phyloP scores from a whole-genome alignment of 2,797 vertebrate species.

The Clarias platycephalus region DNA sequence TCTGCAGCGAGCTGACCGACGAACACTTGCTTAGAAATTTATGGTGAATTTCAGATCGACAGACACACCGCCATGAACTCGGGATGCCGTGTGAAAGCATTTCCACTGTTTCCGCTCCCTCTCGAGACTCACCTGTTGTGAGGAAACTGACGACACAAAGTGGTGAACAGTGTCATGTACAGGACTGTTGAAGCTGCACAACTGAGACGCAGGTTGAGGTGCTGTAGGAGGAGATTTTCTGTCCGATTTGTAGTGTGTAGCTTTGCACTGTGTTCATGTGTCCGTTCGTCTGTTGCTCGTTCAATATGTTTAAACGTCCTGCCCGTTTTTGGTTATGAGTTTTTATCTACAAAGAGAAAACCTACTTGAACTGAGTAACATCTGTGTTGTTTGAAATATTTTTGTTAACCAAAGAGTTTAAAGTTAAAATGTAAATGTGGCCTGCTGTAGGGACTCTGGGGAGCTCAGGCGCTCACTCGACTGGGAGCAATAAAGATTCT shows the following conservation, averaged over 20 bases:
- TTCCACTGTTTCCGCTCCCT: not conserved
- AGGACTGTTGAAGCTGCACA: slow-evolving; percentile 17
- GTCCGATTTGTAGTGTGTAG: slow-evolving; percentile 67
- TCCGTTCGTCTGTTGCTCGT: slow-evolving; percentile 56
- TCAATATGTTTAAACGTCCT: slow-evolving; percentile 43
- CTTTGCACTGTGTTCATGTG: slow-evolving; percentile 73
- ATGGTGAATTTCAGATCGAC: not conserved
- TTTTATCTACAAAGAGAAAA: slow-evolving; percentile 66
- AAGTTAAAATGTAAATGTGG: slow-evolving; percentile 64
- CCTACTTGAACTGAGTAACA: slow-evolving; percentile 70
- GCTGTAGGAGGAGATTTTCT: slow-evolving; percentile 42
- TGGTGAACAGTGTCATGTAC: not conserved
- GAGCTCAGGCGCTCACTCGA: slow-evolving; percentile 44
- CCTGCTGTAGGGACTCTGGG: slow-evolving; percentile 66
- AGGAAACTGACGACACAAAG: not conserved
- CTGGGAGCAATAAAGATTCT: slow-evolving; percentile 33
- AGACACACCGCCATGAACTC: not conserved
- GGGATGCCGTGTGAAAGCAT: not conserved
- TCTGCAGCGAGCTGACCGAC: not conserved
- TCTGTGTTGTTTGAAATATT: slow-evolving; percentile 69
- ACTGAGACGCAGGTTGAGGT: not conserved
- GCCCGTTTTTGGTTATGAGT: slow-evolving; percentile 53
- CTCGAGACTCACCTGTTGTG: not conserved
- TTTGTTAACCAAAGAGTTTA: slow-evolving; percentile 91
- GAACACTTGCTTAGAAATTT: not conserved